Conservation (phyloP, 2,888 invertebrate species). For the Eumerus sabulonum region DNA sequence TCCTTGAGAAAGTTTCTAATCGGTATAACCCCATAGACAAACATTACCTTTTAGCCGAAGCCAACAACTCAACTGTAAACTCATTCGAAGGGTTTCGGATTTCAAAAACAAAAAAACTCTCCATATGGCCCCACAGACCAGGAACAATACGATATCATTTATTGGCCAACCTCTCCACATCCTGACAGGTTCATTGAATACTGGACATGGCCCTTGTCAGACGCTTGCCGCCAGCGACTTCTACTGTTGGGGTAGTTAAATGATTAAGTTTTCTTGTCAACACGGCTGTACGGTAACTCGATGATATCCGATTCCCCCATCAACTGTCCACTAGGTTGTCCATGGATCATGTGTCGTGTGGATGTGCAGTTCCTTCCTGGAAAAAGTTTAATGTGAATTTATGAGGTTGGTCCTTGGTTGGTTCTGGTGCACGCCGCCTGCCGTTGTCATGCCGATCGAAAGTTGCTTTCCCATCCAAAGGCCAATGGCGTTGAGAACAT, state of each 20-base stretch:
- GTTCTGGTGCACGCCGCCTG: constrained; percentile 12
- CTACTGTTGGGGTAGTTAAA: constrained; percentile 31
- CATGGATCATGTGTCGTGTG: too few species aligned
- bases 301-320: constrained; percentile 62
- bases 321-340: too few species aligned
- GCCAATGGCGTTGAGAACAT: constrained; percentile 44
- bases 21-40: constrained; percentile 63
- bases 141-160: constrained; percentile 30
- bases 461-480: constrained; percentile 37
- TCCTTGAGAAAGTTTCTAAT: constrained; percentile 60
- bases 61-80: constrained; percentile 56
- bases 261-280: constrained; percentile 64
- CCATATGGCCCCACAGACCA: constrained; percentile 13
- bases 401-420: constrained; percentile 38
- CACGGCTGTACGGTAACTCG: constrained; percentile 58
- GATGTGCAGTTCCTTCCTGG: constrained; percentile 41
- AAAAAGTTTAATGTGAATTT: constrained; percentile 55
- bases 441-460: constrained; percentile 23
- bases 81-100: constrained; percentile 57
- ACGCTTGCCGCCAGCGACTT: constrained; percentile 1
- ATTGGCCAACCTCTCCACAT: constrained; percentile 48
- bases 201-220: constrained; percentile 24
- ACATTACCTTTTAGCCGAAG: constrained; percentile 49
- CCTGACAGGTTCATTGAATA: constrained; percentile 56
- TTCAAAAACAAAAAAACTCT: constrained; percentile 24